A percentile compares a stretch with the other conserved stretches of the same genome.
Evolutionary conservation across 2,888 invertebrate species (phyloP).

Genomic region (Morinoia aosen): DNA sequence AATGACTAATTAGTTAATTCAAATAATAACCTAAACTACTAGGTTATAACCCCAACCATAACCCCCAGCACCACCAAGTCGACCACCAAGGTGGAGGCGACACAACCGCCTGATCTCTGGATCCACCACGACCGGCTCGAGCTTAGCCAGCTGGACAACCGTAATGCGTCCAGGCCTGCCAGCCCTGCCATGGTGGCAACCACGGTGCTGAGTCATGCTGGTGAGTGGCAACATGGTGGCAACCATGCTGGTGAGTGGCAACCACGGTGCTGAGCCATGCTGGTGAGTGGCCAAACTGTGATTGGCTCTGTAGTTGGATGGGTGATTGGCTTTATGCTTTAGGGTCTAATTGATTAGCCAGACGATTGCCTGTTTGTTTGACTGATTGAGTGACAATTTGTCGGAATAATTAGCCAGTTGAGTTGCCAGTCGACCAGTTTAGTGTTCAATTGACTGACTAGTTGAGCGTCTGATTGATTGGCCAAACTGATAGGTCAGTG

Average conservation of each 20-base stretch:
- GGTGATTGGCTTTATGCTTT: too few species aligned
- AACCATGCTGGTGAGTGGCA: neutral
- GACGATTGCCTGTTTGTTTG: too few species aligned
- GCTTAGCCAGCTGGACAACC: conserved; percentile 72
- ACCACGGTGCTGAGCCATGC: neutral
- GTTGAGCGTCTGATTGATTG: neutral
- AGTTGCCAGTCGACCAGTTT: too few species aligned
- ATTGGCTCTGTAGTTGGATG: neutral
- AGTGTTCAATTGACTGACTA: too few species aligned
- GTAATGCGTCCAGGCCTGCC: conserved; percentile 45
- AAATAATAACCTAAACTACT: too few species aligned
- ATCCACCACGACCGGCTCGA: conserved; percentile 96
- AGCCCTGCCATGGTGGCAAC: conserved; percentile 57
- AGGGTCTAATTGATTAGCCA: too few species aligned
- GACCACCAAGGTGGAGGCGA: conserved; percentile 71
- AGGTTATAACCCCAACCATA: too few species aligned
- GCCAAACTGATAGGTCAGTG: neutral
- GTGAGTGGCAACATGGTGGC: neutral
- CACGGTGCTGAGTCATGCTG: conserved; percentile 59
- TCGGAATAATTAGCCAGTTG: too few species aligned
- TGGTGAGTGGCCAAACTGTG: neutral
- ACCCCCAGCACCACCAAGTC: neutral
- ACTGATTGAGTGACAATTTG: too few species aligned
- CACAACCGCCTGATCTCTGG: conserved; percentile 97
- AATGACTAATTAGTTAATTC: too few species aligned